Percentiles rank a stretch among this genome's conserved stretches.
Conservation (phyloP, 1,140 invertebrate species). For the Drosophila athabasca region DNA sequence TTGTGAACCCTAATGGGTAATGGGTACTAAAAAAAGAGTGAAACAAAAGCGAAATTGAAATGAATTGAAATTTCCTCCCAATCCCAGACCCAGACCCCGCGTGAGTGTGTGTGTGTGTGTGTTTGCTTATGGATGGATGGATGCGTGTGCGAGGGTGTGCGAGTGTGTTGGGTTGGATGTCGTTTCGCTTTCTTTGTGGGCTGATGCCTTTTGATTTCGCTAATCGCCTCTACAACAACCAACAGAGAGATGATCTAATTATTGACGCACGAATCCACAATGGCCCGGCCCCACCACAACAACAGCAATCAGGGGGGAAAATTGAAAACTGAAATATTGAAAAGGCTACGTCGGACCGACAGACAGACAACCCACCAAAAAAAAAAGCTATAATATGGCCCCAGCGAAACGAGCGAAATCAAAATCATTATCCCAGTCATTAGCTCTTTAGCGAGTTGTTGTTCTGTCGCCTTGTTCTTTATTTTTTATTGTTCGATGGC, state of each 20-base stretch:
- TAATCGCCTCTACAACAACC: conserved; percentile 74
- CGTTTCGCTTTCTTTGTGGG: conserved; percentile 58
- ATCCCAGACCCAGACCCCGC: no score
- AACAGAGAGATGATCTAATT: conserved; percentile 76
- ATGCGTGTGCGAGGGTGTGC: not conserved
- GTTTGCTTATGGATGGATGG: no score
- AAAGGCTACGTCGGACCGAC: conserved; percentile 34
- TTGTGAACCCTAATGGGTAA: conserved; percentile 18
- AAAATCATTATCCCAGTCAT: conserved; percentile 75
- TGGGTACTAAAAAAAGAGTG: conserved; percentile 16
- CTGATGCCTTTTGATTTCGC: conserved; percentile 72
- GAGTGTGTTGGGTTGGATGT: conserved; percentile 32
- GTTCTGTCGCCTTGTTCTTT: conserved; percentile 48
- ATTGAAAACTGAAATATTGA: conserved; percentile 63
- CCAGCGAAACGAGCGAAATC: conserved; percentile 59
- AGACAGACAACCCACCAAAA: conserved; percentile 19
- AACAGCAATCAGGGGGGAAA: conserved; percentile 27
- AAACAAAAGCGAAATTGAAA: conserved; percentile 26
- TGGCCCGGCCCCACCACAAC: conserved; percentile 27
- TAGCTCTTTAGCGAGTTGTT: conserved; percentile 64
- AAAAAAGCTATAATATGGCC: conserved; percentile 36
- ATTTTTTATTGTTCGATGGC: conserved; percentile 41
- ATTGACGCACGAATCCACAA: conserved; percentile 77
- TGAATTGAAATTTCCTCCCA: conserved; percentile 33
- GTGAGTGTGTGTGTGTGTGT: no score